Evolutionary conservation across 2,797 vertebrate species (phyloP).

Genomic region (Cyprinodon diabolis): DNA sequence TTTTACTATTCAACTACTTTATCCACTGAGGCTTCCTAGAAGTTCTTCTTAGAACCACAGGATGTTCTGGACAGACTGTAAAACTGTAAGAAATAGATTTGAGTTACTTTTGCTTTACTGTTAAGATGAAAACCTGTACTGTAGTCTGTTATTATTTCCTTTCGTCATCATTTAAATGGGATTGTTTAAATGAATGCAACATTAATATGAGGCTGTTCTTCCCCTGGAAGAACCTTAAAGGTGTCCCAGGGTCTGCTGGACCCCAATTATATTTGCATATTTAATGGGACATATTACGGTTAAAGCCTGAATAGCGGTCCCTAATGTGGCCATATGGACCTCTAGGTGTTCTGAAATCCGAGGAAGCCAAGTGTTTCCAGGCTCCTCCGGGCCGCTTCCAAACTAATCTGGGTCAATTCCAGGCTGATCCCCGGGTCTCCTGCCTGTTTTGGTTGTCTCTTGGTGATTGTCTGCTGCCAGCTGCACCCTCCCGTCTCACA

Average conservation of each 20-base stretch:
- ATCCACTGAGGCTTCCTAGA: neutral
- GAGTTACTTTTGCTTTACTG: neutral
- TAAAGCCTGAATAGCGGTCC: neutral
- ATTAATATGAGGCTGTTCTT: neutral
- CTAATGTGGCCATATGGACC: neutral
- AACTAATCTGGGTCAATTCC: neutral
- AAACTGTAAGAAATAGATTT: too few species aligned
- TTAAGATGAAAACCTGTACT: neutral
- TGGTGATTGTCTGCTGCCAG: slow-evolving; percentile 64
- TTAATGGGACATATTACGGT: slow-evolving; percentile 24
- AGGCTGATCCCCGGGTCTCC: slow-evolving; percentile 13
- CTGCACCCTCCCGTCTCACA: slow-evolving; percentile 72
- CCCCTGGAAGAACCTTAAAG: slow-evolving; percentile 39
- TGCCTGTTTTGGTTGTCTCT: slow-evolving; percentile 27
- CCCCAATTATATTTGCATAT: slow-evolving; percentile 48
- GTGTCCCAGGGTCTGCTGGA: slow-evolving; percentile 34
- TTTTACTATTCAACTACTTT: slow-evolving; percentile 13
- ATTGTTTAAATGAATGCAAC: slow-evolving; percentile 7
- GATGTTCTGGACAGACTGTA: neutral
- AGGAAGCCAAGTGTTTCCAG: neutral
- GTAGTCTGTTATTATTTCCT: too few species aligned
- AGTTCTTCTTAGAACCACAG: neutral
- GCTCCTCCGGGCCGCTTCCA: slow-evolving; percentile 5
- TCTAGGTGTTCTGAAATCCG: neutral
- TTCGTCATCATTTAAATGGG: neutral